phyloP scores from a whole-genome alignment of 1,140 invertebrate genomes.

The Hypsibius dujardini region DNA sequence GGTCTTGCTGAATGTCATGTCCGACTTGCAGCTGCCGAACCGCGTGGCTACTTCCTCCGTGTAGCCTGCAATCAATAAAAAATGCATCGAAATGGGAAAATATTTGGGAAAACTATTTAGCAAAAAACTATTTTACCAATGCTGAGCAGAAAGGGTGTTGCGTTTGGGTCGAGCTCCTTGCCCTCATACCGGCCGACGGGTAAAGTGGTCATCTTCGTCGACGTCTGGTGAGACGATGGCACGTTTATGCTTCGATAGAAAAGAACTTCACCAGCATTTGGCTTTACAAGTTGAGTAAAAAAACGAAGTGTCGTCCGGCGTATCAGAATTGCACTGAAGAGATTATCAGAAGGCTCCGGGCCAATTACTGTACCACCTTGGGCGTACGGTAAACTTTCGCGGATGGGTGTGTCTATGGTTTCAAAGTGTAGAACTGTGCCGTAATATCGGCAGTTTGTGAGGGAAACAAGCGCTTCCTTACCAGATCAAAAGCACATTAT shows the following conservation, averaged over 20 bases:
- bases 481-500: no score
- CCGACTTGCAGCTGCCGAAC: neutral
- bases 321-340: no score
- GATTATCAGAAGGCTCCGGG: no score
- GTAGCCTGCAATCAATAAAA: constrained; percentile 1
- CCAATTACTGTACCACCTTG: no score
- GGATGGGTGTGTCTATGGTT: no score
- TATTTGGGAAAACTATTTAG: neutral
- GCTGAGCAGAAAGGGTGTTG: neutral
- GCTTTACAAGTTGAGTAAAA: no score
- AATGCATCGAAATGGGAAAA: neutral
- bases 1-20: neutral
- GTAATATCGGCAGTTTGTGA: no score
- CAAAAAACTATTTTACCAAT: neutral
- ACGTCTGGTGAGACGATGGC: neutral
- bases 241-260: neutral
- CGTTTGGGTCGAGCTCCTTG: neutral
- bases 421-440: no score
- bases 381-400: no score
- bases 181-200: neutral
- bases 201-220: neutral
- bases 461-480: no score
- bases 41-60: neutral
- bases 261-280: neutral
- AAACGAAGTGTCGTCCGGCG: no score